These are phyloP conservation scores for Passer montanus DNA, from an alignment of 2,113 vertebrate genomes.

Conservation along the genomic window DNA sequence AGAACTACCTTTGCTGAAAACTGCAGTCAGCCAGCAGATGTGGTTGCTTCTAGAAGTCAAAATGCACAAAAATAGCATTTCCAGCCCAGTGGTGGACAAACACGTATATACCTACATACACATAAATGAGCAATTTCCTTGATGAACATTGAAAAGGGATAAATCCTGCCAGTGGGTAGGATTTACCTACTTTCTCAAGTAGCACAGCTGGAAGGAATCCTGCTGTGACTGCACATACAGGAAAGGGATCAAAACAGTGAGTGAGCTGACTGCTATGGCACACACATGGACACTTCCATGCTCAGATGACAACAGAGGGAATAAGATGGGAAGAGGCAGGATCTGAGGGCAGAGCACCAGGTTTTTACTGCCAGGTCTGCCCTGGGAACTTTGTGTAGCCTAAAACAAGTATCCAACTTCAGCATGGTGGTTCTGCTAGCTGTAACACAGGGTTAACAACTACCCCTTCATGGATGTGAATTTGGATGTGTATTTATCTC, in stretches of 20 bases:
- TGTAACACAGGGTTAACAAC: neutral
- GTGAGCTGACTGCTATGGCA: neutral
- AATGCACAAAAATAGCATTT: neutral
- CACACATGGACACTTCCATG: fast-evolving
- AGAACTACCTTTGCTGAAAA: neutral
- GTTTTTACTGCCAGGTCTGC: neutral
- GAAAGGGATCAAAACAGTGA: neutral
- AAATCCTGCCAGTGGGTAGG: neutral
- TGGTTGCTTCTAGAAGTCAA: neutral
- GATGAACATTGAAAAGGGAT: neutral
- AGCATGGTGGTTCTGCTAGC: neutral
- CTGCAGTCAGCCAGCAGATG: neutral
- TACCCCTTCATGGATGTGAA: fast-evolving
- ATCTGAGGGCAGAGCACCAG: neutral
- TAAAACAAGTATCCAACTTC: neutral
- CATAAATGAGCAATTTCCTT: neutral
- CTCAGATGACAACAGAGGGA: neutral
- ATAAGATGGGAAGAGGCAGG: fast-evolving
- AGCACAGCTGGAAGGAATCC: neutral
- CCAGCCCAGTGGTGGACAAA: neutral
- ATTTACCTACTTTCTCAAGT: neutral
- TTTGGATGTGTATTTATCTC: neutral
- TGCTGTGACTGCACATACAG: neutral
- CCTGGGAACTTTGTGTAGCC: neutral
- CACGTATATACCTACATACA: fast-evolving